Evolutionary conservation across 2,113 vertebrate species (phyloP), one percentile per base, ranked within the genome.

Genomic region (Centropristis striata): DNA sequence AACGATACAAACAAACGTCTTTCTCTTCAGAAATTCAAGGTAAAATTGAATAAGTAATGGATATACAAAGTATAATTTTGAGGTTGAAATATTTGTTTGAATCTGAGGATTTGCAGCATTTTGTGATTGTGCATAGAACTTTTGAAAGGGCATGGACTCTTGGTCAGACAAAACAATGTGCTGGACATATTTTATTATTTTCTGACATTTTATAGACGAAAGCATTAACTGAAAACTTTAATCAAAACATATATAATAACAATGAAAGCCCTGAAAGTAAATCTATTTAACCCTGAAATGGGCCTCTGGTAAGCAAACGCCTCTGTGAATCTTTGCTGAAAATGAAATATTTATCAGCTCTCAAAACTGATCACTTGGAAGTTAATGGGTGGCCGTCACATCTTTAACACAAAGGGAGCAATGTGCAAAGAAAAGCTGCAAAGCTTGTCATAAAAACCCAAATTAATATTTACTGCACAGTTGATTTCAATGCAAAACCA

Each of bases 331-430:
- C 10, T 23, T 50, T 25, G 28, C 42, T 65, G 7, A 59, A 66
- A 54, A 66, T 32, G 5, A 67, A 49, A 36, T 16, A 67, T 59
- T 42, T 53, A 80, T 67, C 44, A 8, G 11, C 39, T 25, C n/a
- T 71, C 18, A 49, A 5, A 47, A 1, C 28, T 58, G 25, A 59
- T 59, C 8, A 16, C 25, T 18, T 14, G 53, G n/a, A 42, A 15
- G 15, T 47, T 16, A 25, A 69, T 39, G 5, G 39, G 36, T 21
- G 12, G 16, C 37, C 23, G 25, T 27, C 27, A 23, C 16, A 42
- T 23, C 5, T 54, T 64, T 41, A 50, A 63, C 25, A 39, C 23
- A 16, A 57, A 7, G 16, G 37, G 20, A 32, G 25, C 21, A 8
- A 27, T 10, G 21, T 65, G 47, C 3, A 63, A 49, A 44, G 16